These are phyloP conservation scores for Papilio glaucus DNA, from an alignment of 1,140 invertebrate species.

Conservation along the genomic window DNA sequence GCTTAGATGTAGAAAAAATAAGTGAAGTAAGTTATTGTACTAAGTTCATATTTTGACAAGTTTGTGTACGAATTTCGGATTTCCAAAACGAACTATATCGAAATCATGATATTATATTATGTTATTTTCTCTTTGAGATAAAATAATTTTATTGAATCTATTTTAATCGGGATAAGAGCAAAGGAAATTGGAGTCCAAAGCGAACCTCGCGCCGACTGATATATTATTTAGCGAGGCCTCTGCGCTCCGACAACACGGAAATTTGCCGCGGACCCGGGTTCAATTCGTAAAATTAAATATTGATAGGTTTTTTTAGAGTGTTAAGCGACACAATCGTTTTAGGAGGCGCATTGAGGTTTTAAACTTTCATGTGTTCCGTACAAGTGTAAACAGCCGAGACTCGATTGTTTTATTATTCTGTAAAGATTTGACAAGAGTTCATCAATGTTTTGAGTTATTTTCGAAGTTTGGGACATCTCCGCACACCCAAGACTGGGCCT, in stretches of 20 bases:
- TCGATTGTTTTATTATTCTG: not conserved
- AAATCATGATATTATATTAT: no score
- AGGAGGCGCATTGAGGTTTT: not conserved
- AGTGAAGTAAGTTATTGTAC: no score
- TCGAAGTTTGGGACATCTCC: no score
- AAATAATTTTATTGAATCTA: not conserved
- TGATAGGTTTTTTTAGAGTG: not conserved
- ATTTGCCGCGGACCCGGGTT: not conserved
- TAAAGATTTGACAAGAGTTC: no score
- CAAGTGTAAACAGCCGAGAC: not conserved
- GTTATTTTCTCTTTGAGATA: no score
- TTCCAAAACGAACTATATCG: no score
- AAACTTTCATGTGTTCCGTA: not conserved
- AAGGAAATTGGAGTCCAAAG: not conserved
- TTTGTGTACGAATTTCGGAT: no score
- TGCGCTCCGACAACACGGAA: not conserved
- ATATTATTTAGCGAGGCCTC: not conserved
- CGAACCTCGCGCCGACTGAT: not conserved
- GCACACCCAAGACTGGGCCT: no score
- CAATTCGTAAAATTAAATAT: slow-evolving; percentile 7
- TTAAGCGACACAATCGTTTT: slow-evolving; percentile 6
- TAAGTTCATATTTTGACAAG: no score
- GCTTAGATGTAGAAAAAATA: no score
- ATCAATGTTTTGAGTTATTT: no score
- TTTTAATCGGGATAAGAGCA: not conserved